Evolutionary conservation across 1,140 invertebrate species (phyloP).

Genomic region (Papilio xuthus): DNA sequence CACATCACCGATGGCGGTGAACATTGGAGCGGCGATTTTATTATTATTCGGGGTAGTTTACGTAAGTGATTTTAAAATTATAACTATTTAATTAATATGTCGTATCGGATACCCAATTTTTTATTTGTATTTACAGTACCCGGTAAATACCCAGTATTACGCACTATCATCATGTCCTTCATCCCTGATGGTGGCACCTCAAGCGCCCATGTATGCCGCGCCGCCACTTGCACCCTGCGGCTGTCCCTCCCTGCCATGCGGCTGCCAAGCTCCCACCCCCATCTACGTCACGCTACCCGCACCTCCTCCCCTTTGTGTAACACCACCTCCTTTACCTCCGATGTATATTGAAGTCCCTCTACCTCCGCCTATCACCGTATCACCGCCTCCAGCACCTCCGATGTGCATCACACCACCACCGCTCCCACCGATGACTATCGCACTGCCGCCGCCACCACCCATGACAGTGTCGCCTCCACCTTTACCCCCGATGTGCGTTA

Average conservation of each 20-base stretch:
- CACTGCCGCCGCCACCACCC: slow-evolving; percentile 58
- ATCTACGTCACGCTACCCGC: slow-evolving; percentile 51
- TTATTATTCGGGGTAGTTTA: slow-evolving; percentile 54
- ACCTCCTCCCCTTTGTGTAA: slow-evolving; percentile 50
- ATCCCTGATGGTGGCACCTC: slow-evolving; percentile 39
- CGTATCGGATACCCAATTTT: neutral
- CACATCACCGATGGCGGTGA: slow-evolving; percentile 57
- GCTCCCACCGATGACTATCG: slow-evolving; percentile 56
- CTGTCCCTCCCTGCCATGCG: slow-evolving; percentile 42
- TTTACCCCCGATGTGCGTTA: slow-evolving; percentile 61
- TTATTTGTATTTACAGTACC: slow-evolving; percentile 50
- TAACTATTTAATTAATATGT: neutral
- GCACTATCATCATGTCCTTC: slow-evolving; percentile 51
- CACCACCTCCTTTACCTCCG: slow-evolving; percentile 61
- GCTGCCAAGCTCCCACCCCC: slow-evolving; percentile 55
- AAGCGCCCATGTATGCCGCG: slow-evolving; percentile 36
- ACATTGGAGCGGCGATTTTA: slow-evolving; percentile 46
- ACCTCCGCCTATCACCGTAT: slow-evolving; percentile 59
- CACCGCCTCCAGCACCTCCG: slow-evolving; percentile 59
- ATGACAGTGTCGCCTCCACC: slow-evolving; percentile 65
- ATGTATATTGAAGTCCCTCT: slow-evolving; percentile 58
- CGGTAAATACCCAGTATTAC: slow-evolving; percentile 63
- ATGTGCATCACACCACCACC: slow-evolving; percentile 60
- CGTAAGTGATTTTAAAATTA: slow-evolving; percentile 51
- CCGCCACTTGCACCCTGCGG: slow-evolving; percentile 38